These are phyloP conservation scores for Cephalopterus ornatus DNA, from an alignment of 2,113 vertebrate genomes.

Conservation along the genomic window DNA sequence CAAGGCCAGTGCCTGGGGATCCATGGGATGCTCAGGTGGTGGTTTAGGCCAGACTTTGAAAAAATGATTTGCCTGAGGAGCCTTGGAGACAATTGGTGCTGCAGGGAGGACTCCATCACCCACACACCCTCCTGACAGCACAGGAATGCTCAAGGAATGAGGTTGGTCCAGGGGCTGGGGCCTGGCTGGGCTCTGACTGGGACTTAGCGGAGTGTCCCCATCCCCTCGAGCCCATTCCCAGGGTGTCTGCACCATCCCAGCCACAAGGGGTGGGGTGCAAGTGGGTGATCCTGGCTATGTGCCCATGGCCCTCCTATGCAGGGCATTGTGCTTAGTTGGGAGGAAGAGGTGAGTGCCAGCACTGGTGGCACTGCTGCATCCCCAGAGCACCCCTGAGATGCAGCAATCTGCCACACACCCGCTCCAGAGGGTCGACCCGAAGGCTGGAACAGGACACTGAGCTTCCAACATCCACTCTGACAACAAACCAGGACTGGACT, in stretches of 20 bases:
- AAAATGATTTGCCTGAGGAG: background rate
- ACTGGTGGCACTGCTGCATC: background rate
- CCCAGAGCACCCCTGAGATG: accelerated
- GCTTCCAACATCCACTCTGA: background rate
- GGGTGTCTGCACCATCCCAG: background rate
- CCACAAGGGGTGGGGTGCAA: background rate
- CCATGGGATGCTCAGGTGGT: background rate
- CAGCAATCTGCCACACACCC: background rate
- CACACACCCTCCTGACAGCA: background rate
- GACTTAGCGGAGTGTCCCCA: background rate
- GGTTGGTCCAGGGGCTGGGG: background rate
- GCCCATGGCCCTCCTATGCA: no score
- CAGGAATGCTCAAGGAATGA: background rate
- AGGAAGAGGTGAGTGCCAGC: background rate
- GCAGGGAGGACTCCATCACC: background rate
- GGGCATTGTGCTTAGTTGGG: background rate
- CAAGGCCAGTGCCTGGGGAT: background rate
- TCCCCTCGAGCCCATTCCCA: background rate
- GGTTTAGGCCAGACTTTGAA: background rate
- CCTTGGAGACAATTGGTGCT: background rate
- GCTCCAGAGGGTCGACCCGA: background rate
- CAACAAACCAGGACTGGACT: background rate
- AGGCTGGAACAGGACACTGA: background rate
- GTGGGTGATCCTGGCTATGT: accelerated
- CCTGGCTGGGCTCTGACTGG: background rate